Evolutionary conservation across 2,113 vertebrate species (phyloP).

Genomic region (Cephalopterus ornatus): DNA sequence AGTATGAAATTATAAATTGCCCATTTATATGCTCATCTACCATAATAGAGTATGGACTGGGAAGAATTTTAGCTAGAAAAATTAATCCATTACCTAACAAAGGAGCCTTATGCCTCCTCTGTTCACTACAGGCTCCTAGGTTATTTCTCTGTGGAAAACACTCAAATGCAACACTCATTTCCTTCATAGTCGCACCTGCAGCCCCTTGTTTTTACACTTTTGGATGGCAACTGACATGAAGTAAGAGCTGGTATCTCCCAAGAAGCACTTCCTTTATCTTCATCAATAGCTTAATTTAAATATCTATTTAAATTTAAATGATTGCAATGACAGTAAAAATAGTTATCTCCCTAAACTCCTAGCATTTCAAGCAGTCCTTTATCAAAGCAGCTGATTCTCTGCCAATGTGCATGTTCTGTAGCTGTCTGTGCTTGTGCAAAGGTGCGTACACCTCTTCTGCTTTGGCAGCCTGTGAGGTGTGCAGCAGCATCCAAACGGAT

Average conservation of each 20-base stretch:
- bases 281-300: neutral
- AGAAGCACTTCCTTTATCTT: neutral
- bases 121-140: neutral
- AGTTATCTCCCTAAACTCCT: neutral
- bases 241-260: neutral
- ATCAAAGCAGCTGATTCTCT: neutral
- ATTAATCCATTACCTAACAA: neutral
- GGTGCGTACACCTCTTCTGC: fast-evolving
- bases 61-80: neutral
- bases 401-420: neutral
- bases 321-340: neutral
- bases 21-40: neutral
- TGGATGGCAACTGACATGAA: neutral
- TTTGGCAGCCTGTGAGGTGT: neutral
- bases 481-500: neutral
- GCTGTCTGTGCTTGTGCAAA: neutral
- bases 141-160: neutral
- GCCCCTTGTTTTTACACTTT: neutral
- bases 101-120: neutral
- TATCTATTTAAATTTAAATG: neutral
- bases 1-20: neutral
- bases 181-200: neutral
- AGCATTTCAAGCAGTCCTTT: neutral
- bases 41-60: neutral
- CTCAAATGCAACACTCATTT: neutral